These are phyloP conservation scores for Caenorhabditis sinica DNA, from an alignment of 2,888 invertebrate species.

Conservation along the genomic window DNA sequence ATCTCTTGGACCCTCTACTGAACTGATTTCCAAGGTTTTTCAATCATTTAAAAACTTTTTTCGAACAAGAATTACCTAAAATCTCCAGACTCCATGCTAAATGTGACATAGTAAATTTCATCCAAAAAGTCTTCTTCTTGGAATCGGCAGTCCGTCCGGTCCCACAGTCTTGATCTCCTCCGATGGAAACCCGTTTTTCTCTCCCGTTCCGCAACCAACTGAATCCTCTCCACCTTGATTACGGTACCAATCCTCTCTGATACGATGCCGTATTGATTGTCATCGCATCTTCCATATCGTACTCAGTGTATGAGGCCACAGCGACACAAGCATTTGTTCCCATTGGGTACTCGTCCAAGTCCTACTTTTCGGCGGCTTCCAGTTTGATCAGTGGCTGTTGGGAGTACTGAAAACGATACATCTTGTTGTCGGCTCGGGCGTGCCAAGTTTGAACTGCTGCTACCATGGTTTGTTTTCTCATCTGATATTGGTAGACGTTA, in stretches of 20 bases:
- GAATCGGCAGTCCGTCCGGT: conserved; percentile 92
- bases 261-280: conserved; percentile 95
- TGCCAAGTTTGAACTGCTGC: conserved; percentile 89
- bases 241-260: conserved; percentile 96
- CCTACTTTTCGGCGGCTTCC: conserved; percentile 89
- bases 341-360: conserved; percentile 94
- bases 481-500: conserved; percentile 99
- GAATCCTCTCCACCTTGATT: conserved; percentile 90
- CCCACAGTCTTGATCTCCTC: conserved; percentile 86
- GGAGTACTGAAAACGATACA: conserved; percentile 89
- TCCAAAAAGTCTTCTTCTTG: conserved; percentile 87
- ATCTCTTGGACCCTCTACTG: no score
- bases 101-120: conserved; percentile 89
- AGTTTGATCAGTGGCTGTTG: conserved; percentile 81
- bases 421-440: conserved; percentile 92
- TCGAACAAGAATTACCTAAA: conserved; percentile 54
- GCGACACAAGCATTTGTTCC: conserved; percentile 99
- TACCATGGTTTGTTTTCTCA: conserved; percentile 99
- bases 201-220: conserved; percentile 70
- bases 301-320: conserved; percentile 98
- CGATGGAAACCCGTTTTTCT: conserved; percentile 69
- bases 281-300: conserved; percentile 99
- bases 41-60: no score
- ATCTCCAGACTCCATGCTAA: conserved; percentile 73
- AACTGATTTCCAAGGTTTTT: no score